Percentiles rank a stretch among this genome's conserved stretches.
These are phyloP conservation scores for Egretta garzetta DNA, from an alignment of 2,113 vertebrate genomes.

Conservation along the genomic window DNA sequence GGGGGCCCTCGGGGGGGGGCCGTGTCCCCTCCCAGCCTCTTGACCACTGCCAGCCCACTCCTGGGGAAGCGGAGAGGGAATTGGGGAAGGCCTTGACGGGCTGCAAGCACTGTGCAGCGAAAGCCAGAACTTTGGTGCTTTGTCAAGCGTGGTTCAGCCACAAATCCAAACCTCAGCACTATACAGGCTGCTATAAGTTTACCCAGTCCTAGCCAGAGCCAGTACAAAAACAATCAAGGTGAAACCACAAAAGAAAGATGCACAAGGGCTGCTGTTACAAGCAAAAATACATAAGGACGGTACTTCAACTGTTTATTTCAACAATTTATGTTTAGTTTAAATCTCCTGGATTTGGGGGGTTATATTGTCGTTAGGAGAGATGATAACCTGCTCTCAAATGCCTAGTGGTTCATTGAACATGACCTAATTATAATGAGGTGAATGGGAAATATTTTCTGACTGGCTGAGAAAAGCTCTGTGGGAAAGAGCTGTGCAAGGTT, in stretches of 20 bases:
- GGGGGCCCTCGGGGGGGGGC: rapidly evolving
- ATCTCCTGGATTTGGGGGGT: neutral
- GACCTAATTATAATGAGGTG: neutral
- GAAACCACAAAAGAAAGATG: neutral
- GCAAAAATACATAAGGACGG: neutral
- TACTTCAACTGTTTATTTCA: neutral
- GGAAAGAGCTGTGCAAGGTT: neutral
- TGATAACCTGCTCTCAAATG: neutral
- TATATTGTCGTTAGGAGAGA: neutral
- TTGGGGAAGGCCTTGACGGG: neutral
- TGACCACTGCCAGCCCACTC: too few relatives aligned
- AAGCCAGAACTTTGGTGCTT: rapidly evolving
- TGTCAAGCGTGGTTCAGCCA: neutral
- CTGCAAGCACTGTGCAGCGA: neutral
- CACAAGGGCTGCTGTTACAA: neutral
- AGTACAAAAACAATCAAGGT: neutral
- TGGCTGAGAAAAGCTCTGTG: neutral
- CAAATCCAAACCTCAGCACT: rapidly evolving
- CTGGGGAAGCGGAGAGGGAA: neutral
- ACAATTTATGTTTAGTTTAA: neutral
- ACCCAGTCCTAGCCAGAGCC: neutral
- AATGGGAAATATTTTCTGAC: neutral
- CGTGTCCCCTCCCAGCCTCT: neutral
- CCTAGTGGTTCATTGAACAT: neutral
- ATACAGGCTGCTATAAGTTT: rapidly evolving